phyloP scores from a whole-genome alignment of 2,113 vertebrate genomes.

The Brachirus orientalis region DNA sequence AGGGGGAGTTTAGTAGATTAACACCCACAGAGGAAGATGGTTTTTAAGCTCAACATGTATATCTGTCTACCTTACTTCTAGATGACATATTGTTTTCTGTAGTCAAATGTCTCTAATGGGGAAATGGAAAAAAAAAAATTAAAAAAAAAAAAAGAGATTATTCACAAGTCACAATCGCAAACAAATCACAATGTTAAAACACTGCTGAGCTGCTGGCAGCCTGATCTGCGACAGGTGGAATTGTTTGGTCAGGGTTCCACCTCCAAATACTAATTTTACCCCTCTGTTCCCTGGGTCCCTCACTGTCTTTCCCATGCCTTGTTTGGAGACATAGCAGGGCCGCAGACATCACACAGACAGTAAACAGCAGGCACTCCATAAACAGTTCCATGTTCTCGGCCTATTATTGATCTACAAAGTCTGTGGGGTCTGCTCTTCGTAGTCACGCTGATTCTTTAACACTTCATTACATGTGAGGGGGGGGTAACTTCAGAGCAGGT shows the following conservation, averaged over 20 bases:
- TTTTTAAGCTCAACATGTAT: constrained; percentile 20
- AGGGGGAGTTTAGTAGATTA: constrained; percentile 22
- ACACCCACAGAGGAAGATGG: constrained; percentile 14
- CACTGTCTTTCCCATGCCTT: constrained; percentile 52
- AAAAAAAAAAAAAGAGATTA: background rate
- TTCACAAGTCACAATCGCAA: constrained; percentile 8
- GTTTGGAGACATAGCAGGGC: constrained; percentile 59
- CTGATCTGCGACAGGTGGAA: constrained; percentile 65
- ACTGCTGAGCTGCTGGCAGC: constrained; percentile 43
- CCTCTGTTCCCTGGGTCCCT: constrained; percentile 38
- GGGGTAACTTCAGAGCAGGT: constrained; percentile 20
- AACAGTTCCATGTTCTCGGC: constrained; percentile 60
- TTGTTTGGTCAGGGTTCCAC: constrained; percentile 60
- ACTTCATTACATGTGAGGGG: constrained; percentile 27
- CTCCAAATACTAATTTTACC: constrained; percentile 60
- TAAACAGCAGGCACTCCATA: constrained; percentile 68
- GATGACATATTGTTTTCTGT: constrained; percentile 16
- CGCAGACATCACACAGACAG: constrained; percentile 62
- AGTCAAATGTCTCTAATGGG: background rate
- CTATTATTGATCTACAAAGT: constrained; percentile 21
- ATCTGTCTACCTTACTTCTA: constrained; percentile 46
- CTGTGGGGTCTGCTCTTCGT: constrained; percentile 57
- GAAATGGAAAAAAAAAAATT: background rate
- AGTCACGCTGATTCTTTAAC: constrained; percentile 27
- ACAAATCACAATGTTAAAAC: constrained; percentile 9